Conservation (phyloP, 2,888 invertebrate species). For the Dugesia japonica region DNA sequence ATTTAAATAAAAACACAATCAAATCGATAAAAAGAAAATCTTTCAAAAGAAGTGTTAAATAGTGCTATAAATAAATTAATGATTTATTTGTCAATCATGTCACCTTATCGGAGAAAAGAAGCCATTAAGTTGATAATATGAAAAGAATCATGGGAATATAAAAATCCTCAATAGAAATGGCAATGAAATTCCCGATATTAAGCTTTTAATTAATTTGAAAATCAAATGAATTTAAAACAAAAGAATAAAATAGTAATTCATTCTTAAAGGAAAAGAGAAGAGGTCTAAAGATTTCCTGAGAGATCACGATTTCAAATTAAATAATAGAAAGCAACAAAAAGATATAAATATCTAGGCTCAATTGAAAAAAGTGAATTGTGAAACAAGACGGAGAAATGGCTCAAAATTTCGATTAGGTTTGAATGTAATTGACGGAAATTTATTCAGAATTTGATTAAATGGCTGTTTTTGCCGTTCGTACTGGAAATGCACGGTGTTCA, state of each 20-base stretch:
- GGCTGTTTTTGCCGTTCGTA: slow-evolving; percentile 20
- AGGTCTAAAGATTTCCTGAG: slow-evolving; percentile 20
- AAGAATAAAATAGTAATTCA: slow-evolving; percentile 20
- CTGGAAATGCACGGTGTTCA: slow-evolving; percentile 20
- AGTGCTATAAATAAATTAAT: too few species aligned
- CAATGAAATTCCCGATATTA: neutral
- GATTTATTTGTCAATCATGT: too few species aligned
- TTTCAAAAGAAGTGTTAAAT: too few species aligned
- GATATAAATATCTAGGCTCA: slow-evolving; percentile 16
- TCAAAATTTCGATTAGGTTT: slow-evolving; percentile 20
- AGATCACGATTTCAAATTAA: slow-evolving; percentile 8
- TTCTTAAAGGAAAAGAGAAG: slow-evolving; percentile 16
- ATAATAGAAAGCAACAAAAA: slow-evolving; percentile 11
- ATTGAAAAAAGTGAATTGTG: slow-evolving; percentile 10
- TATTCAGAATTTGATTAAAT: slow-evolving; percentile 5
- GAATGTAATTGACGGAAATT: slow-evolving; percentile 20
- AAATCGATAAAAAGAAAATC: too few species aligned
- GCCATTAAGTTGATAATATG: too few species aligned
- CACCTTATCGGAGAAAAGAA: too few species aligned
- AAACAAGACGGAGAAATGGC: slow-evolving; percentile 14
- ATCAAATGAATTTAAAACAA: slow-evolving; percentile 12
- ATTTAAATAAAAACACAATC: too few species aligned
- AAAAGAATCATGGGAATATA: too few species aligned
- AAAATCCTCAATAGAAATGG: too few species aligned
- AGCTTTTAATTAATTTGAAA: slow-evolving; percentile 5